phyloP scores from a whole-genome alignment of 2,113 vertebrate species.

The Cynocephalus volans region DNA sequence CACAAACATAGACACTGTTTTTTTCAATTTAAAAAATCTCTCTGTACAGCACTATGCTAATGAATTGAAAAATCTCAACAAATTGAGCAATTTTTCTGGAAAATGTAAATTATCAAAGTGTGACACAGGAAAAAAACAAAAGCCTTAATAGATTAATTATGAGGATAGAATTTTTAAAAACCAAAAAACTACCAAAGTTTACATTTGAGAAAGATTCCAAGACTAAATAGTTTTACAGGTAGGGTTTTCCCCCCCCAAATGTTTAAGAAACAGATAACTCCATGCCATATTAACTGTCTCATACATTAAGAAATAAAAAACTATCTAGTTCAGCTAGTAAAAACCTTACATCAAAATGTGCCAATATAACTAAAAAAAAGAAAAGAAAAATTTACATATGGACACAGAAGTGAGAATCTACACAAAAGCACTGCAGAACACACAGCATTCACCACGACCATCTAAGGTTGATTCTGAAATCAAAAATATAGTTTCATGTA shows the following conservation, averaged over 20 bases:
- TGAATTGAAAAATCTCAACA: conserved; percentile 20
- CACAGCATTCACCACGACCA: neutral
- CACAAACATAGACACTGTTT: neutral
- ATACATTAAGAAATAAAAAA: conserved; percentile 38
- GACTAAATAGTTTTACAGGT: neutral
- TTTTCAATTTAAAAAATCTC: conserved; percentile 19
- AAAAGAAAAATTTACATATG: neutral
- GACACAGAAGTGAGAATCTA: neutral
- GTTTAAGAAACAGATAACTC: conserved; percentile 45
- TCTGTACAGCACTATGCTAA: neutral
- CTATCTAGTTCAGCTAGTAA: neutral
- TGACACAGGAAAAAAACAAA: conserved; percentile 27
- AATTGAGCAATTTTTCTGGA: neutral
- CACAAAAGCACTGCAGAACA: neutral
- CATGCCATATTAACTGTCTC: neutral
- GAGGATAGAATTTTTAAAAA: neutral
- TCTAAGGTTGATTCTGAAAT: neutral
- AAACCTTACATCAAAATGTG: neutral
- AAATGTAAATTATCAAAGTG: conserved; percentile 48
- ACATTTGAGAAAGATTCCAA: neutral
- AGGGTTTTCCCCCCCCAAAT: neutral
- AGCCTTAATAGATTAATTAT: neutral
- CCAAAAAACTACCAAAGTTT: neutral
- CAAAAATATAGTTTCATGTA: conserved; percentile 23
- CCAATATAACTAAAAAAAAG: neutral